These are phyloP conservation scores for Watsonalla cultraria DNA, from an alignment of 2,888 invertebrate genomes.

Conservation along the genomic window DNA sequence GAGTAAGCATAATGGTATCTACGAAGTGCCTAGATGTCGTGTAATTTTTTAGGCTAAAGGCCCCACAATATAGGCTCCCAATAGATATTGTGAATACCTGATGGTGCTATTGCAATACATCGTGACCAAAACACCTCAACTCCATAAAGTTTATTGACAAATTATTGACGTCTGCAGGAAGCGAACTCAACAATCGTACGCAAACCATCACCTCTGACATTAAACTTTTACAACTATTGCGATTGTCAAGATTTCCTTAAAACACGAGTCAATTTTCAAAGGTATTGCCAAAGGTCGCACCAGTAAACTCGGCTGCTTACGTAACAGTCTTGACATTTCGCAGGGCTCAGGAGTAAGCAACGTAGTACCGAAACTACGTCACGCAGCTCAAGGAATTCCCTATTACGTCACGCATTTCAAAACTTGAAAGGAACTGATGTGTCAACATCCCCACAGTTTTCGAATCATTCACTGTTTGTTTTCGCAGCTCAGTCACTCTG, in stretches of 20 bases:
- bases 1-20: no score
- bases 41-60: no score
- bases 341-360: slow-evolving; percentile 42
- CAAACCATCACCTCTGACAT: background rate
- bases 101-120: no score
- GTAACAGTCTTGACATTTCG: slow-evolving; percentile 64
- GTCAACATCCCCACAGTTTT: slow-evolving; percentile 26
- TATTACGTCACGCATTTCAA: slow-evolving; percentile 46
- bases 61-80: no score
- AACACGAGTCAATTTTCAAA: slow-evolving; percentile 56
- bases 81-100: no score
- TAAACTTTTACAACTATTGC: slow-evolving; percentile 31
- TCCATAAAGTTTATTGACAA: background rate
- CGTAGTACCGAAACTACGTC: slow-evolving; percentile 28
- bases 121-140: background rate
- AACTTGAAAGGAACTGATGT: slow-evolving; percentile 34
- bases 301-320: slow-evolving; percentile 45
- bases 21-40: no score
- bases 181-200: background rate
- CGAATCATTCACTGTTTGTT: slow-evolving; percentile 4
- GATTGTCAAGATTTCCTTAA: slow-evolving; percentile 52
- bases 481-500: slow-evolving; percentile 6
- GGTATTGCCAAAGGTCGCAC: slow-evolving; percentile 54
- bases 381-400: slow-evolving; percentile 52
- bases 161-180: background rate